These are phyloP conservation scores for Drosophila nigritarsus DNA, from an alignment of 2,888 invertebrate genomes.

Conservation along the genomic window DNA sequence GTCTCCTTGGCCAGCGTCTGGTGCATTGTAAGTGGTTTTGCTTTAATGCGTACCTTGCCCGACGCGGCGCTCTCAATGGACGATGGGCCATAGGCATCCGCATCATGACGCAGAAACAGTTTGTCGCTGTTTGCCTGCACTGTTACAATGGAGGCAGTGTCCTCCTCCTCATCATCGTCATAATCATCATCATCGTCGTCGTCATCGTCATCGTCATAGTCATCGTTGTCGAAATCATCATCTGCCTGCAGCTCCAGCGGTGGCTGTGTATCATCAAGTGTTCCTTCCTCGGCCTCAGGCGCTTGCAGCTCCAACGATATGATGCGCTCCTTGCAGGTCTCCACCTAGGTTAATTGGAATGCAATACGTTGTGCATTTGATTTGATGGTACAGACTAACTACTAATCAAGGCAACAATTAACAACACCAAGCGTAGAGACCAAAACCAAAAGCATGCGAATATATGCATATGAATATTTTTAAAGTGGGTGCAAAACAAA, in stretches of 20 bases:
- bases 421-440: conserved; percentile 38
- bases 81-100: conserved; percentile 75
- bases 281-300: conserved; percentile 82
- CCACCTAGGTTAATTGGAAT: conserved; percentile 87
- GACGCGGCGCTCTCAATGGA: conserved; percentile 78
- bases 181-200: conserved; percentile 83
- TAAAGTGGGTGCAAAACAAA: conserved; percentile 10
- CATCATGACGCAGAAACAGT: conserved; percentile 82
- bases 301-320: conserved; percentile 93
- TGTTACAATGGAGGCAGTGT: conserved; percentile 86
- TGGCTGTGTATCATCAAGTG: conserved; percentile 66
- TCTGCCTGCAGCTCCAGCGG: conserved; percentile 57
- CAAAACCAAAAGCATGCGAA: conserved; percentile 56
- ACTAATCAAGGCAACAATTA: conserved; percentile 55
- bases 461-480: background rate
- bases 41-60: conserved; percentile 78
- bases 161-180: conserved; percentile 86
- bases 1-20: conserved; percentile 82
- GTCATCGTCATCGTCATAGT: conserved; percentile 54
- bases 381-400: conserved; percentile 53
- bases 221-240: conserved; percentile 77
- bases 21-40: conserved; percentile 79
- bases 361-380: conserved; percentile 71
- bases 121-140: conserved; percentile 85
- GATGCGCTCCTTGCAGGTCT: conserved; percentile 96